phyloP scores from a whole-genome alignment of 2,888 invertebrate genomes.

The Drosophila ezoana region DNA sequence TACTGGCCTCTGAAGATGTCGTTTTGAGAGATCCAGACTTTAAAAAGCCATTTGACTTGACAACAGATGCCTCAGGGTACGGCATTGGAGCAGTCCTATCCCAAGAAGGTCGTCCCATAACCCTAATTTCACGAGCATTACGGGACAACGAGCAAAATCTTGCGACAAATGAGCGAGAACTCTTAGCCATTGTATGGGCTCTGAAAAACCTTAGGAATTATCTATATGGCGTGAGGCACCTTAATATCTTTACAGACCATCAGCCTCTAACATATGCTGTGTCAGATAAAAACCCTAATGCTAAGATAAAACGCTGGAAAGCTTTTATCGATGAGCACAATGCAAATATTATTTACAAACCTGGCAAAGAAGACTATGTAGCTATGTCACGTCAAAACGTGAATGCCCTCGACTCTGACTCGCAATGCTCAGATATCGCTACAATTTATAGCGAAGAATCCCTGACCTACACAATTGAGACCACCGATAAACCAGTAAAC shows the following conservation, averaged over 20 bases:
- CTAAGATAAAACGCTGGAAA: constrained; percentile 28
- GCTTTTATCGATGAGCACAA: constrained; percentile 16
- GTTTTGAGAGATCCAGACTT: background rate
- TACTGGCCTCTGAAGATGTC: background rate
- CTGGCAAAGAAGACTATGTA: background rate
- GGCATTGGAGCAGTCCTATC: constrained; percentile 1
- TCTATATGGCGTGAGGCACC: constrained; percentile 15
- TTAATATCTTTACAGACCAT: constrained; percentile 4
- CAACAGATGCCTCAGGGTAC: background rate
- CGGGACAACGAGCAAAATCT: background rate
- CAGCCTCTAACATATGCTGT: constrained; percentile 10
- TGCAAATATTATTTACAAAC: constrained; percentile 20
- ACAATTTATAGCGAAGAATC: constrained; percentile 35
- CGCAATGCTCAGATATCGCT: constrained; percentile 5
- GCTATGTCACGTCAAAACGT: constrained; percentile 14
- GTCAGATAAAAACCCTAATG: constrained; percentile 11
- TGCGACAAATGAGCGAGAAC: constrained; percentile 20
- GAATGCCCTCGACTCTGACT: background rate
- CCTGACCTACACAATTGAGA: constrained; percentile 38
- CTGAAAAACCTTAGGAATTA: constrained; percentile 24
- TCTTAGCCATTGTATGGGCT: constrained; percentile 19
- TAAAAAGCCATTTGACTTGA: background rate
- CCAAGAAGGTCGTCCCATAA: background rate
- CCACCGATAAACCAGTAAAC: constrained; percentile 47
- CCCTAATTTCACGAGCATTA: constrained; percentile 8